These are phyloP conservation scores for Ophthalmolycus amberensis DNA, from an alignment of 2,113 vertebrate species.

Conservation along the genomic window DNA sequence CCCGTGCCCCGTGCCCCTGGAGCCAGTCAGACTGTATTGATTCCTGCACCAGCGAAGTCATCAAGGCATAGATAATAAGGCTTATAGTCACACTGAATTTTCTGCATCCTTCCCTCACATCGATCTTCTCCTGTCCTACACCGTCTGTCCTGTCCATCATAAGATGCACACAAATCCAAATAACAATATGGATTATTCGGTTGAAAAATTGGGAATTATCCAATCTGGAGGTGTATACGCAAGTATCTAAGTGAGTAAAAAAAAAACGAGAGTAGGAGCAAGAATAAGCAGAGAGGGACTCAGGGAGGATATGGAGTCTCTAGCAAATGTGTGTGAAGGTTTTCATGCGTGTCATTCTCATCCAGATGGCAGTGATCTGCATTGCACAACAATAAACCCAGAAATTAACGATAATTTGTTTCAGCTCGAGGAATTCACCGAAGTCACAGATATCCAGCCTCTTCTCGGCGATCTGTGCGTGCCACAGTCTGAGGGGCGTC, in stretches of 20 bases:
- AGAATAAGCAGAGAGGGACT: not conserved
- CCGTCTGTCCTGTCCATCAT: constrained; percentile 13
- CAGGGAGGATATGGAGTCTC: constrained; percentile 6
- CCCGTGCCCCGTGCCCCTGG: constrained; percentile 66
- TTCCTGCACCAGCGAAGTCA: constrained; percentile 81
- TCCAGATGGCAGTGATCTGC: constrained; percentile 17
- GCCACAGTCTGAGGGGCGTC: constrained; percentile 15
- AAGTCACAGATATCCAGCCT: not conserved
- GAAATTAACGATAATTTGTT: not conserved
- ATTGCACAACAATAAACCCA: constrained; percentile 24
- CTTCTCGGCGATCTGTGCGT: constrained; percentile 17
- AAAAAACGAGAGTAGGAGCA: not conserved
- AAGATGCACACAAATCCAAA: constrained; percentile 25
- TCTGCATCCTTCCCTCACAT: constrained; percentile 57
- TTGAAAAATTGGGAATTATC: constrained; percentile 5
- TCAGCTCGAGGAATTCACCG: constrained; percentile 3
- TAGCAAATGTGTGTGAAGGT: constrained; percentile 33
- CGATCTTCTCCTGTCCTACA: constrained; percentile 26
- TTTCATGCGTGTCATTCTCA: constrained; percentile 9
- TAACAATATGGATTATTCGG: constrained; percentile 4
- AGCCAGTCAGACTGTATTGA: constrained; percentile 88
- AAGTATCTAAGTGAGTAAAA: not conserved
- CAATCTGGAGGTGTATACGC: not conserved
- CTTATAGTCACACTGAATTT: constrained; percentile 75
- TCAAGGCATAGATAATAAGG: constrained; percentile 79